Base-by-base conservation (phyloP, 2,888 invertebrate species). In the Acleris emargana region DNA sequence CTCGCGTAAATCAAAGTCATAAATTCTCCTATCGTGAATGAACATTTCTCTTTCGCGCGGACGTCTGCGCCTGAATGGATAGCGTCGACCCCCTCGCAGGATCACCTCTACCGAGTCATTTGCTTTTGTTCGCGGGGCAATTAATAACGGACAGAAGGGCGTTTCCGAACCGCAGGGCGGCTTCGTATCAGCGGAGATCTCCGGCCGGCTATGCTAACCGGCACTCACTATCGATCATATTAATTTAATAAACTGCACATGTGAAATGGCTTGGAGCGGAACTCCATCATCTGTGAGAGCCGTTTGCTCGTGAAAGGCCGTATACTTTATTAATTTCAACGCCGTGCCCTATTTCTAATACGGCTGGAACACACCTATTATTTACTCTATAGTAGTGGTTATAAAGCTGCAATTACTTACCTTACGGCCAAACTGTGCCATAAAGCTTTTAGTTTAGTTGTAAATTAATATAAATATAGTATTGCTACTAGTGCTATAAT, bases 21-120 rank as follows among this genome's bases (percentile, higher is more conserved):
- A 91, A 91, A 91, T 92, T 89, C 86, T 85, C 81, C 88, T 91
- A 91, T 91, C 91, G 88, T 89, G 89, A 90, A 90, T 89, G 91
- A 90, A 90, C 90, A 91, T 91, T 91, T 91, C 91, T 91, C 91
- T 90, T 89, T 77, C 72, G 74, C 81, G 85, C 84, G 87, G 87
- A 88, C 88, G 90, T 90, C 91, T 89, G 86, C 84, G 83, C 82
- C 78, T 90, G 89, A 91, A 91, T 90, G 91, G 91, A 90, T 90
- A 90, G 89, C 89, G 87, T 85, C 87, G 89, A 84, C 89, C 89
- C 88, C 82, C 88, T 84, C 80, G 80, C 82, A 82, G 89, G 88
- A 91, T 91, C 91, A 91, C 91, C 91, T 90, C 88, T 81, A 87
- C 86, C 84, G 81, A 91, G 90, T 91, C 91, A 91, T 91, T 91